These are phyloP conservation scores for Lateolabrax maculatus DNA, from an alignment of 2,797 vertebrate genomes.

Conservation along the genomic window DNA sequence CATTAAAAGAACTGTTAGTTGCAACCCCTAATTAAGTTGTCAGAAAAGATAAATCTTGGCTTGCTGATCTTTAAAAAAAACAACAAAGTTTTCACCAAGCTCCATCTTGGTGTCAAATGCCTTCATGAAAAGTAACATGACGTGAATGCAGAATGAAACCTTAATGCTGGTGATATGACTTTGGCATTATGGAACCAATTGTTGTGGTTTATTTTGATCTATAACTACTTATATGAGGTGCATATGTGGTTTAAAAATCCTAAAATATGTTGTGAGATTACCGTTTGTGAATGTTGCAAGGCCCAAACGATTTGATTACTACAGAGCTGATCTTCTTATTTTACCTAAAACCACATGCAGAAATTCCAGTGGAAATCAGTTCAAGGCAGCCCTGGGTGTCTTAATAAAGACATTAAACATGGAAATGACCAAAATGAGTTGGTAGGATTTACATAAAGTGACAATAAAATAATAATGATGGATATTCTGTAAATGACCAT, in stretches of 20 bases:
- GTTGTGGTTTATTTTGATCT: background rate
- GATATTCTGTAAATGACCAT: background rate
- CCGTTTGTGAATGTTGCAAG: background rate
- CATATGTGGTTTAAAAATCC: background rate
- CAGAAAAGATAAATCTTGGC: background rate
- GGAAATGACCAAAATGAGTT: background rate
- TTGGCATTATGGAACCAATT: background rate
- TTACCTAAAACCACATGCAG: background rate
- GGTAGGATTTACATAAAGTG: background rate
- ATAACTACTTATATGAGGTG: background rate
- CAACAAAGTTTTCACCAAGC: background rate
- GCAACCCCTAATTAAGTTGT: background rate
- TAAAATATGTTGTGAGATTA: background rate
- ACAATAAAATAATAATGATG: conserved; percentile 1
- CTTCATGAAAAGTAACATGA: background rate
- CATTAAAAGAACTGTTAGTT: background rate
- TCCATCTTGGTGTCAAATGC: background rate
- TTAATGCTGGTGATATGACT: background rate
- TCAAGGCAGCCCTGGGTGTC: background rate
- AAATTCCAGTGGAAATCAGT: background rate
- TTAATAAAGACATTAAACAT: background rate
- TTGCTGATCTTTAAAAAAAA: background rate
- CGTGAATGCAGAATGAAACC: background rate
- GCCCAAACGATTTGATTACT: background rate
- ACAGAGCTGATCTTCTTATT: background rate